Evolutionary conservation across 2,797 vertebrate genomes (phyloP), one percentile per base, ranked within the genome.

Genomic region (Hylomyscus alleni): DNA sequence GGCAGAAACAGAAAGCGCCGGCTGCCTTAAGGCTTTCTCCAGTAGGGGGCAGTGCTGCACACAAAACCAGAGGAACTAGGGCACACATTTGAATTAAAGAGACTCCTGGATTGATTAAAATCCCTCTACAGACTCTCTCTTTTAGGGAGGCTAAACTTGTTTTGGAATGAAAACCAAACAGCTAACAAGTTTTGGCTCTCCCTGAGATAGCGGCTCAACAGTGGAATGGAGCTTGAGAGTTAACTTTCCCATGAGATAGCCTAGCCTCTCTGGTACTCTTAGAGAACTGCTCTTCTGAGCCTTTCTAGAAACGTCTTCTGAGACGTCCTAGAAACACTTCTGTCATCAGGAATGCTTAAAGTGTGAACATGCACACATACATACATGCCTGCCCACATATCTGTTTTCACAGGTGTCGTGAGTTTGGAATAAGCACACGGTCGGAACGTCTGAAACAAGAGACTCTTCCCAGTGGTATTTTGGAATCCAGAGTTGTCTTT

Each of bases 41-140:
- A 93, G 3, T 44, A 98, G 98, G 98, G 98, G 98, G 98, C 98
- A 97, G 93, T 2, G 93, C 93, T 84, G 89, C 24, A 89, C n/a
- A 3, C 3, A 31, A 85, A 95, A 96, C 26, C 40, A 82, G 54
- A 86, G n/a, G 13, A 44, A 73, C 22, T 29, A 8, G 9, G 20
- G 13, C 13, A n/a, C 0, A 95, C 29, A 62, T 44, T 73, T 76
- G n/a, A 65, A 77, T 77, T 31, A 78, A 37, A 93, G 81, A 89
- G 1, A 40, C 2, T 72, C 88, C 14, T 22, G 22, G 60, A 94
- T 67, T 52, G 58, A 84, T 6, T 47, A 22, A 34, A 37, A 40
- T 44, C 26, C 34, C 3, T 80, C 20, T 44, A 56, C 1, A 69
- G 13, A 44, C 34, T 84, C 3, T 72, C 65, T 65, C 34, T 7